These are phyloP conservation scores for Spilogale gracilis DNA, from an alignment of 2,113 vertebrate genomes.

Conservation along the genomic window DNA sequence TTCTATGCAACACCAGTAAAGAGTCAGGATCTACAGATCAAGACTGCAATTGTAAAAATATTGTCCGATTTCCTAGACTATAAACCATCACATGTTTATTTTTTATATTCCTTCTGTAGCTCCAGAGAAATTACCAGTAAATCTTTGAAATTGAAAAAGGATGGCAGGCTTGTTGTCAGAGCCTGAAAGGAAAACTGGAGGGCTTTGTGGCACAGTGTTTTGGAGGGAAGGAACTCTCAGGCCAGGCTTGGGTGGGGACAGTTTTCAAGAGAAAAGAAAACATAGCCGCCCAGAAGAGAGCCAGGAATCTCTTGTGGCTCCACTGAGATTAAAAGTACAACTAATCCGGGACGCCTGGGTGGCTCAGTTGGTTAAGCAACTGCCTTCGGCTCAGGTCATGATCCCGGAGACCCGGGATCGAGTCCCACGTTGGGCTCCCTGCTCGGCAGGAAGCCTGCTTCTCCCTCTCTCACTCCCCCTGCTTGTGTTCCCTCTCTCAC, in stretches of 20 bases:
- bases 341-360: no score
- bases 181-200: constrained; percentile 29
- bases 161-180: not conserved
- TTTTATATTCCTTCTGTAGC: constrained; percentile 12
- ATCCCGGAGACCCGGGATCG: no score
- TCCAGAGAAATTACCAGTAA: constrained; percentile 29
- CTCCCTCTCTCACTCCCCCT: no score
- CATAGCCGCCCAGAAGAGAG: not conserved
- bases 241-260: not conserved
- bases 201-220: not conserved
- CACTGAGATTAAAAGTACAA: constrained; percentile 23
- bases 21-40: constrained; percentile 30
- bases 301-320: not conserved
- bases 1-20: not conserved
- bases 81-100: constrained; percentile 3
- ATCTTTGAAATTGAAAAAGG: constrained; percentile 46
- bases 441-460: no score
- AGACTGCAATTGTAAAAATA: constrained; percentile 22
- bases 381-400: no score
- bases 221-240: not conserved
- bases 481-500: no score
- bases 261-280: constrained; percentile 26
- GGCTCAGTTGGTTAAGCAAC: no score
- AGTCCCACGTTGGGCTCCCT: no score
- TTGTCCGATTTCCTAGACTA: constrained; percentile 54